These are phyloP conservation scores for Machaerirhynchus nigripectus DNA, from an alignment of 2,113 vertebrate species.

Conservation along the genomic window DNA sequence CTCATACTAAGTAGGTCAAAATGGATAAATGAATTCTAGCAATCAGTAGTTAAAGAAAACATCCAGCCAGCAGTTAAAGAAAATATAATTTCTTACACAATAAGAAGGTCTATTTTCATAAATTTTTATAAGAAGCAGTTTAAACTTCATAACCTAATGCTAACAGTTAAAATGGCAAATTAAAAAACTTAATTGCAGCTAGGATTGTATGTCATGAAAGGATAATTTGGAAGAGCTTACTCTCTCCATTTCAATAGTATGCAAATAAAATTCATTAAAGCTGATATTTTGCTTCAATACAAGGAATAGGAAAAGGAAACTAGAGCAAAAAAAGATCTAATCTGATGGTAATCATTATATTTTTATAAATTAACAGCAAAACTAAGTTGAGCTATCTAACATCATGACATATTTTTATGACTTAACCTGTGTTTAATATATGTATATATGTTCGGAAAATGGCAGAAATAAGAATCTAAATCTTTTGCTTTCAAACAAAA, in stretches of 20 bases:
- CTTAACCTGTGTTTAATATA: not conserved
- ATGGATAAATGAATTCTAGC: not conserved
- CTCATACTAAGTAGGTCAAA: not conserved
- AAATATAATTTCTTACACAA: not conserved
- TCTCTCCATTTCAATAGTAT: slow-evolving; percentile 21
- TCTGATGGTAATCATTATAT: not conserved
- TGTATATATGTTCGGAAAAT: not conserved
- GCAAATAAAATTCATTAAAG: slow-evolving; percentile 58
- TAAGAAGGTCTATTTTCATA: not conserved
- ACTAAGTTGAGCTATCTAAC: not conserved
- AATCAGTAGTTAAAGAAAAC: not conserved
- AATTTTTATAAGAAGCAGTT: not conserved
- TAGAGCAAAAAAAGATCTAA: not conserved
- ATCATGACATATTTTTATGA: not conserved
- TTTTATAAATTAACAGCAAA: slow-evolving; percentile 14
- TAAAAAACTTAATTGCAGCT: slow-evolving; percentile 5
- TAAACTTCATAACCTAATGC: not conserved
- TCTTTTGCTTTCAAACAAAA: not conserved
- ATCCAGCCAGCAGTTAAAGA: not conserved
- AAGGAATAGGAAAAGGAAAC: not conserved
- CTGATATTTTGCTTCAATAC: slow-evolving; percentile 6
- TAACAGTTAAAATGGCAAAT: not conserved
- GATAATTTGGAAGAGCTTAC: slow-evolving; percentile 45
- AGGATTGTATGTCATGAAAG: not conserved
- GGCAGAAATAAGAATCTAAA: not conserved